Evolutionary conservation across 2,797 vertebrate genomes (phyloP).

Genomic region (Coregonus suidteri): DNA sequence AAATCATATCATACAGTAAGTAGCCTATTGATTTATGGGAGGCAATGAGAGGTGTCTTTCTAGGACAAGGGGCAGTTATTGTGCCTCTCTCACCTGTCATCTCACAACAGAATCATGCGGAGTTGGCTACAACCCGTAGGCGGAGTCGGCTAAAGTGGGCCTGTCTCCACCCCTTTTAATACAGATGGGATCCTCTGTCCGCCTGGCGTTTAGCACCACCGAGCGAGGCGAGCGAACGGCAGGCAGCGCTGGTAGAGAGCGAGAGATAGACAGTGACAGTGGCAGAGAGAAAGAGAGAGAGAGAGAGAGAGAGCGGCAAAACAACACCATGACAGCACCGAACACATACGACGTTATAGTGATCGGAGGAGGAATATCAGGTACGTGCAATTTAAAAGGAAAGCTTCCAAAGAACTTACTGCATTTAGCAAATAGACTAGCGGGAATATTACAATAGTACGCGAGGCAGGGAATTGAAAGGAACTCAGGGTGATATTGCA

Average conservation of each 20-base stretch:
- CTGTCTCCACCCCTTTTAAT: constrained; percentile 60
- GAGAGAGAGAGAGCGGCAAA: background rate
- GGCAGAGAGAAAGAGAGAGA: background rate
- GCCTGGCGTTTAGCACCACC: constrained; percentile 46
- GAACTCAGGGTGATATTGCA: background rate
- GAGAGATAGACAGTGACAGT: too few species aligned
- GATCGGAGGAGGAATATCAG: constrained; percentile 92
- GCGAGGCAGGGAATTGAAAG: background rate
- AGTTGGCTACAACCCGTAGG: constrained; percentile 24
- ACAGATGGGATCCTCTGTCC: constrained; percentile 62
- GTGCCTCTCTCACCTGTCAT: background rate
- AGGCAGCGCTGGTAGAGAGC: constrained; percentile 7
- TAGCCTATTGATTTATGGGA: background rate
- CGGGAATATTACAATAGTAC: background rate
- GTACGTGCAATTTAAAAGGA: constrained; percentile 66
- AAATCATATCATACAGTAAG: background rate
- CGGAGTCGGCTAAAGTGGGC: constrained; percentile 48
- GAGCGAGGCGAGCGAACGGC: constrained; percentile 17
- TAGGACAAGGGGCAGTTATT: background rate
- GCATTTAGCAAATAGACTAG: background rate
- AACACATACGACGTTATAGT: constrained; percentile 87
- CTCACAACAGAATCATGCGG: background rate
- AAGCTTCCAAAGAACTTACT: constrained; percentile 1
- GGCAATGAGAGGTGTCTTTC: background rate
- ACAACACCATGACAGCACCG: constrained; percentile 73